phyloP scores from a whole-genome alignment of 2,888 invertebrate genomes.

The Tetranychus piercei region DNA sequence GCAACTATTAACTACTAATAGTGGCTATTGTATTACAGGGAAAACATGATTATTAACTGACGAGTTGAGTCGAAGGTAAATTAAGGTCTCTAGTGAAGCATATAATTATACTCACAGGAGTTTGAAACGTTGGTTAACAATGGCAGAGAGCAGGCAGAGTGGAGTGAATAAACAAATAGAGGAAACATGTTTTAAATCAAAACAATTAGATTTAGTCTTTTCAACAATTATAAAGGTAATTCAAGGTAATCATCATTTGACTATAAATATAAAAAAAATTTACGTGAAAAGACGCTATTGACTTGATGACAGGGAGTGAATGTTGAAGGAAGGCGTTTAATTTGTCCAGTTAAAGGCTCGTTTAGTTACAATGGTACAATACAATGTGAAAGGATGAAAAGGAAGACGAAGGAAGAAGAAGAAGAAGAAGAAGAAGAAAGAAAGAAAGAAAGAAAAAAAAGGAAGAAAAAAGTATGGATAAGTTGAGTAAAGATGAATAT shows the following conservation, averaged over 20 bases:
- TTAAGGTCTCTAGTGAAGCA: background rate
- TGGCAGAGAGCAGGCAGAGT: background rate
- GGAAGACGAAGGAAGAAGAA: background rate
- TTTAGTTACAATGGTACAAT: background rate
- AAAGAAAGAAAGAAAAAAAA: background rate
- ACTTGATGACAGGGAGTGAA: constrained; percentile 1
- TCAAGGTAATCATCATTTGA: no score
- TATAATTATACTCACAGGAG: background rate
- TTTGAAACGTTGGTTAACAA: background rate
- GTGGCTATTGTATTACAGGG: background rate
- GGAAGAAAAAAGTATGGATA: background rate
- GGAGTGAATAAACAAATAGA: background rate
- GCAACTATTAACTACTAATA: background rate
- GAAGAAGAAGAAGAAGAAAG: background rate
- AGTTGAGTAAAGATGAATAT: background rate
- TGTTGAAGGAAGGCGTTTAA: background rate
- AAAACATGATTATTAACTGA: background rate
- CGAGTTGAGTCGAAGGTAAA: background rate
- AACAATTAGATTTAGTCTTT: no score
- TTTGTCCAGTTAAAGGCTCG: background rate
- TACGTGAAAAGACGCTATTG: background rate
- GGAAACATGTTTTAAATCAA: no score
- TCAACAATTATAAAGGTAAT: no score
- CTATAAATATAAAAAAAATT: no score
- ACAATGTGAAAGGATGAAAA: background rate